phyloP scores from a whole-genome alignment of 2,113 vertebrate species.

The Vulpes lagopus region DNA sequence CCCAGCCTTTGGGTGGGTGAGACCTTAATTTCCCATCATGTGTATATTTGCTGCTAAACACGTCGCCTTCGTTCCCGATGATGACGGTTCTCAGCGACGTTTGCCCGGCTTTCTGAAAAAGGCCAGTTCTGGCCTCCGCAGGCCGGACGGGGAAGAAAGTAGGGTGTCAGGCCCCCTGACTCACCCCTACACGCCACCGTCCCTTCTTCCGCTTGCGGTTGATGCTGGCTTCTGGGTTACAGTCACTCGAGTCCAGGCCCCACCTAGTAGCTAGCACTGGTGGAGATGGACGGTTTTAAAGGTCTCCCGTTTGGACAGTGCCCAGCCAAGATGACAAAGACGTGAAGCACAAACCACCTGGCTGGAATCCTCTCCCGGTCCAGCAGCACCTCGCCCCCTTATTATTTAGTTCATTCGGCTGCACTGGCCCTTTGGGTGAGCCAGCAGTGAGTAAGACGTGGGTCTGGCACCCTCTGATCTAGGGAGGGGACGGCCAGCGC shows the following conservation, averaged over 20 bases:
- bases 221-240: not conserved
- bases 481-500: not conserved
- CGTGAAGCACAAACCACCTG: constrained; percentile 27
- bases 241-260: not conserved
- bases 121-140: not conserved
- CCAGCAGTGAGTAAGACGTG: not conserved
- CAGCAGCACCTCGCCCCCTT: not conserved
- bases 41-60: constrained; percentile 16
- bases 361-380: not conserved
- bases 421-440: not conserved
- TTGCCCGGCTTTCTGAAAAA: not conserved
- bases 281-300: constrained; percentile 57
- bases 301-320: constrained; percentile 51
- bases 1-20: not conserved
- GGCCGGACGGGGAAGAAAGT: not conserved
- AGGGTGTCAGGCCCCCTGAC: not conserved
- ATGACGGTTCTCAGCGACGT: not conserved
- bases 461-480: not conserved
- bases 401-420: not conserved
- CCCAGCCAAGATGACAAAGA: constrained; percentile 56
- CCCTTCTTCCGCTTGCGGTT: not conserved
- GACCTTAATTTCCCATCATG: not conserved
- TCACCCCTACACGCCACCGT: not conserved
- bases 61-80: not conserved
- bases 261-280: not conserved